Percentiles rank a stretch among this genome's conserved stretches.
phyloP scores from a whole-genome alignment of 2,888 invertebrate genomes.

The Stenichneumon culpator region DNA sequence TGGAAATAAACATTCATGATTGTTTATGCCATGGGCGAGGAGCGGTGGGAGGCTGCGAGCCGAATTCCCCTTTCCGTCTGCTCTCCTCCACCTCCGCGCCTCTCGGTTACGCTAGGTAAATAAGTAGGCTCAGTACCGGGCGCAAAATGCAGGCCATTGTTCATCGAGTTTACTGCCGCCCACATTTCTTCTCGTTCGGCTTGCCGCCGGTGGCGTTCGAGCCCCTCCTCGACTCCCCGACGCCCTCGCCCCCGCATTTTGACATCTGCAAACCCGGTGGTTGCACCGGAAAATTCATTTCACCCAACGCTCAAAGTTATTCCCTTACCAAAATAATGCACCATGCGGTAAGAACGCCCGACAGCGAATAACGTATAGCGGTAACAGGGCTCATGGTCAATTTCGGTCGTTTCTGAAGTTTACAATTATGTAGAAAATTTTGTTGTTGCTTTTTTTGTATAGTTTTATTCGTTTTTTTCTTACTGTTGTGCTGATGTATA shows the following conservation, averaged over 20 bases:
- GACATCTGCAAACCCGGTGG: constrained; percentile 2
- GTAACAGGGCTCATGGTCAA: background rate
- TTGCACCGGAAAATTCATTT: constrained; percentile 50
- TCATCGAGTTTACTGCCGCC: constrained; percentile 73
- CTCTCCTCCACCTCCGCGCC: constrained; percentile 26
- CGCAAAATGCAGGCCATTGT: constrained; percentile 73
- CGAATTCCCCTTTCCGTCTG: constrained; percentile 55
- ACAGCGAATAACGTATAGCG: background rate
- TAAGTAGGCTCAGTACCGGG: constrained; percentile 60
- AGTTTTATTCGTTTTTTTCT: background rate
- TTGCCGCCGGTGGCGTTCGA: constrained; percentile 14
- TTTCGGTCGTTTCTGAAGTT: background rate
- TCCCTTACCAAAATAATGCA: constrained; percentile 16
- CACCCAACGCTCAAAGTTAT: constrained; percentile 41
- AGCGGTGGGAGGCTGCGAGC: constrained; percentile 21
- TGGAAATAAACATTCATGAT: constrained; percentile 77
- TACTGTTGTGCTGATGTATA: too few relatives aligned
- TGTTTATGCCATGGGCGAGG: constrained; percentile 74
- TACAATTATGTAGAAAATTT: background rate
- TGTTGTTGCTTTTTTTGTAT: background rate
- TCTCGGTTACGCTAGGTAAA: constrained; percentile 27
- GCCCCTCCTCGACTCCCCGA: constrained; percentile 30
- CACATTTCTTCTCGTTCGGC: constrained; percentile 68
- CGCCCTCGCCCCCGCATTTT: constrained; percentile 18
- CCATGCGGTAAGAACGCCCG: constrained; percentile 10